Evolutionary conservation across 2,888 invertebrate species (phyloP), one percentile per base, ranked within the genome.

Genomic region (Sinohyriopsis cumingii): DNA sequence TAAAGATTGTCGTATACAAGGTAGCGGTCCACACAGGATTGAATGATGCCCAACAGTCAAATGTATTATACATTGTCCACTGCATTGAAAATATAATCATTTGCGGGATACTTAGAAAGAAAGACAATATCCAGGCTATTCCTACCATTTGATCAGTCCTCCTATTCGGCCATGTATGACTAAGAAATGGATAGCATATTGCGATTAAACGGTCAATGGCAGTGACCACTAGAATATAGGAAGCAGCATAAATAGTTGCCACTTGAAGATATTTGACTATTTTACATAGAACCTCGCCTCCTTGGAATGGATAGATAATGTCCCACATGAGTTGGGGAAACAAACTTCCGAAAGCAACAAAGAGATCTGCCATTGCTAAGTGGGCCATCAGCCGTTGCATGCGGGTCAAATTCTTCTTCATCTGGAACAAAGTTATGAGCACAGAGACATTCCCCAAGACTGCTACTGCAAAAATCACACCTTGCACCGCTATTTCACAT

Each of bases 301-400:
- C 83, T 9, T 78, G 67, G 72, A 87, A 87, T 3, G 73, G 76
- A 72, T 73, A 80, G 1, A 85, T 85, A 24, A 87, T 69, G 71
- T 87, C 87, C 86, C 85, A 84, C 18, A 82, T 77, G 7, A 88
- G 78, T 71, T 88, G 88, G 0, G 94, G 93, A 19, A 94, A 89
- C n/a, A 94, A 93, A 85, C 94, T 93, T 72, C 94, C 91, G 80
- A 94, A 91, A 0, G 93, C 94, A 3, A 94, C 94, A 69, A 93
- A 91, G 63, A 94, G 90, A 86, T 94, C 94, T 2, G 94, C 94
- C 25, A 94, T 90, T 82, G 93, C 93, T 67, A 94, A 90, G 84
- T 94, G 94, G 62, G 94, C 89, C 81, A 94, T 94, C 85, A 94
- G 93, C 85, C 93, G 93, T 84, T 93, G 93, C 93, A 94, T 94